Base-by-base conservation (phyloP, 2,888 invertebrate species). In the Nemotelus nigrinus region DNA sequence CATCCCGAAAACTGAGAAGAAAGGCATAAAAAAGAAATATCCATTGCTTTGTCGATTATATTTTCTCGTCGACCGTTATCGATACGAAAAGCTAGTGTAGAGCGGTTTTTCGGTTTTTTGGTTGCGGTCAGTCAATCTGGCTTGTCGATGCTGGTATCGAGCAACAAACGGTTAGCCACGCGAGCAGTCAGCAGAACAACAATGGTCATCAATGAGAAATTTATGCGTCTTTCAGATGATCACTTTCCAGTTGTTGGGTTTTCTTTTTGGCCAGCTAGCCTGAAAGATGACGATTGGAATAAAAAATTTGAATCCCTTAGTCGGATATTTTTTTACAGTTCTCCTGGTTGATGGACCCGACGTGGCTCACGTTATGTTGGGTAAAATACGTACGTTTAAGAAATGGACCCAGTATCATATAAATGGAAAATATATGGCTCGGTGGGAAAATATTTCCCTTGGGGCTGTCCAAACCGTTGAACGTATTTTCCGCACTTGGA, bases 381-480 rank as follows among this genome's bases (percentile, higher is more conserved):
- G 25, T 25, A 25, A 25, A 1, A 25, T 25, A 25, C 25, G 25
- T 25, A 25, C 25, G 25, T 25, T 25, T 25, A 25, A 25, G 25
- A 25, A 25, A 25, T 53, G 65, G 74, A 72, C 45, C 65, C 48
- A 45, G 45, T 72, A 48, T 65, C 63, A 76, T 78, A 70, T 78
- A 78, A 78, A 78, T 70, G 78, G 76, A 76, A 78, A 70, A 47
- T 78, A 78, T 71, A 76, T 78, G 65, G 71, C 60, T 60, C 50
- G 74, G 68, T 65, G 43, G 74, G 39, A 48, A 77, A 25, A 79
- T 77, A 53, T 67, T n/a, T 50, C 79, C 79, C 64, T 71, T 47
- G 74, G 60, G 60, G 47, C 64, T 25, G 25, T 25, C 25, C 25
- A 25, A 25, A 25, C 25, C 25, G 1, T 25, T 25, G 25, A 25